A percentile compares a stretch with the other conserved stretches of the same genome.
These are phyloP conservation scores for Pseudorasbora parva DNA, from an alignment of 2,113 vertebrate species.

Conservation along the genomic window DNA sequence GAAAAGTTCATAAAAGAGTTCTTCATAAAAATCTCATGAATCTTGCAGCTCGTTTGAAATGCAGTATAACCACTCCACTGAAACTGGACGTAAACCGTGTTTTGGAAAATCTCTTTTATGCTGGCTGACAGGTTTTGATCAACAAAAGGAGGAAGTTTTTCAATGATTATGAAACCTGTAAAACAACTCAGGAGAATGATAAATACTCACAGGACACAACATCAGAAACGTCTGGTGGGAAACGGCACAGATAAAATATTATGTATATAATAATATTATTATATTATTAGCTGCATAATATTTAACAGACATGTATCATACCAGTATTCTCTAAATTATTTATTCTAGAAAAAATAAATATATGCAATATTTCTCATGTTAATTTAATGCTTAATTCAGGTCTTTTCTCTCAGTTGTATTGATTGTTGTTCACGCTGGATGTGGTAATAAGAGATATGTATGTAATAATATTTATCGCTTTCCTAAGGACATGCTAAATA, in stretches of 20 bases:
- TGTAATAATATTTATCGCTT: not conserved
- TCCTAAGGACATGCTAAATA: not conserved
- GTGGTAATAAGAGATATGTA: not conserved
- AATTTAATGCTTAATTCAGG: not conserved
- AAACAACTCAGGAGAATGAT: not conserved
- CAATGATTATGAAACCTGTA: not conserved
- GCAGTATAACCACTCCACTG: not conserved
- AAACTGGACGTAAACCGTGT: not conserved
- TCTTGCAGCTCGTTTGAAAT: not conserved
- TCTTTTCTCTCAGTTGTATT: not conserved
- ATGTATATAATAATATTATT: no score
- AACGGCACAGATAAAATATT: not conserved
- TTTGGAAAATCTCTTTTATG: not conserved
- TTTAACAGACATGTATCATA: not conserved
- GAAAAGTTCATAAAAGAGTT: not conserved
- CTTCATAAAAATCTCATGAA: not conserved
- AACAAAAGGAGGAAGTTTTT: not conserved
- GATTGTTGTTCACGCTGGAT: not conserved
- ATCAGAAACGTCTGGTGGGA: not conserved
- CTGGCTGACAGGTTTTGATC: not conserved
- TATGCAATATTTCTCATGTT: not conserved
- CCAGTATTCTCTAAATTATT: not conserved
- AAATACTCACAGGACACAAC: not conserved
- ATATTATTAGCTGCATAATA: not conserved
- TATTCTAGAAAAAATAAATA: not conserved